A percentile compares a stretch with the other conserved stretches of the same genome.
phyloP scores from a whole-genome alignment of 2,113 vertebrate genomes.

The Thunnus thynnus region DNA sequence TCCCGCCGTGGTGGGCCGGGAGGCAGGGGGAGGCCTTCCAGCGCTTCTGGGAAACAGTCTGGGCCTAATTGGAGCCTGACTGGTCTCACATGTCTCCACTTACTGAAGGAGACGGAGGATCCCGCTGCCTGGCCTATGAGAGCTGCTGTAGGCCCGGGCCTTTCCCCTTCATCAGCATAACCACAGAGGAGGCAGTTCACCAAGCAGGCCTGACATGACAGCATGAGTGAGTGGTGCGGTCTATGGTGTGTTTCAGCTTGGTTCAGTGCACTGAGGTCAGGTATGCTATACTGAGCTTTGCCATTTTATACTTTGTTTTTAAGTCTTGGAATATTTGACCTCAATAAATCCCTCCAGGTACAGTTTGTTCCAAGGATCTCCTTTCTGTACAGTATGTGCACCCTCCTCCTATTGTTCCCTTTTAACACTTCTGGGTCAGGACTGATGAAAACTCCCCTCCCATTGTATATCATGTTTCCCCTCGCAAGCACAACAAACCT shows the following conservation, averaged over 20 bases:
- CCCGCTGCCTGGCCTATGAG: slow-evolving; percentile 54
- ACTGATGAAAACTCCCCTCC: background rate
- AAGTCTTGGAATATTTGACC: background rate
- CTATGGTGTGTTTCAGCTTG: background rate
- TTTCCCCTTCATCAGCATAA: slow-evolving; percentile 57
- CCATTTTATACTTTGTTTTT: background rate
- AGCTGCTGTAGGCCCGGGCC: slow-evolving; percentile 51
- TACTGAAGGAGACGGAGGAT: slow-evolving; percentile 74
- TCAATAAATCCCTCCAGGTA: background rate
- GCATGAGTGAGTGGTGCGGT: slow-evolving; percentile 37
- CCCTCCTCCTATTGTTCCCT: slow-evolving; percentile 41
- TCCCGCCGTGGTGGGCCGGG: slow-evolving; percentile 55
- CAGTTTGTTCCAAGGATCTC: slow-evolving; percentile 46
- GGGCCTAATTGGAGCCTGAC: slow-evolving; percentile 78
- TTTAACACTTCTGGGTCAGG: slow-evolving; percentile 4
- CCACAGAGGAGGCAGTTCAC: slow-evolving; percentile 54
- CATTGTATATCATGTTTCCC: slow-evolving; percentile 31
- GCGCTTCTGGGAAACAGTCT: slow-evolving; percentile 80
- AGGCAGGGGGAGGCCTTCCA: slow-evolving; percentile 68
- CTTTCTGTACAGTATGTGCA: slow-evolving; percentile 10
- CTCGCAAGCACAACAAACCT: slow-evolving; percentile 12
- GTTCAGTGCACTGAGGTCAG: slow-evolving; percentile 37
- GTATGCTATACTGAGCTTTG: background rate
- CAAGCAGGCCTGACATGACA: slow-evolving; percentile 38
- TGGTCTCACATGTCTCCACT: slow-evolving; percentile 82